These are phyloP conservation scores for Eristalinus sepulchralis DNA, from an alignment of 2,888 invertebrate genomes.

Conservation along the genomic window DNA sequence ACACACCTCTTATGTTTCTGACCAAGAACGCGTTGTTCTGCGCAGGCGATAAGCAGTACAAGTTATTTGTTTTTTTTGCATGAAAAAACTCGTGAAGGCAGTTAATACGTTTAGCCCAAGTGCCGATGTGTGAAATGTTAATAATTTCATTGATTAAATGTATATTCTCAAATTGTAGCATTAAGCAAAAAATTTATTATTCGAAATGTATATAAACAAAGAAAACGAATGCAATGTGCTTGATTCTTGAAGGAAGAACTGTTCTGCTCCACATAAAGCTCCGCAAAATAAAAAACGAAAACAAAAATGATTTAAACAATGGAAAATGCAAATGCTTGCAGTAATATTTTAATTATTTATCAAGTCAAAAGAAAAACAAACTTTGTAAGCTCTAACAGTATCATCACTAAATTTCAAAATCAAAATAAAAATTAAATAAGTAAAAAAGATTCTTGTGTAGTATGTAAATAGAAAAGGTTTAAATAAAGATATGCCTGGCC, in stretches of 20 bases:
- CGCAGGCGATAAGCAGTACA: conserved; percentile 58
- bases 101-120: conserved; percentile 14
- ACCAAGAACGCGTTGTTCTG: conserved; percentile 36
- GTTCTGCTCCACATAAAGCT: conserved; percentile 65
- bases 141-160: not conserved
- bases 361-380: conserved; percentile 66
- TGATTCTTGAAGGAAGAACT: conserved; percentile 15
- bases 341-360: conserved; percentile 51
- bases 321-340: conserved; percentile 70
- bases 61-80: not conserved
- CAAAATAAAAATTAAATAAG: conserved; percentile 36
- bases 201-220: not conserved
- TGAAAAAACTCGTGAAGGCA: conserved; percentile 34
- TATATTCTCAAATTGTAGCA: conserved; percentile 27
- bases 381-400: conserved; percentile 66
- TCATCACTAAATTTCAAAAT: conserved; percentile 59
- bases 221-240: conserved; percentile 7
- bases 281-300: conserved; percentile 49
- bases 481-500: conserved; percentile 79
- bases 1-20: conserved; percentile 44
- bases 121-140: conserved; percentile 44
- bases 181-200: conserved; percentile 5
- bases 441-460: conserved; percentile 67
- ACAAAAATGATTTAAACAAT: conserved; percentile 51
- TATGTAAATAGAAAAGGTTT: conserved; percentile 72